Evolutionary conservation across 2,797 vertebrate genomes (phyloP), one percentile per base, ranked within the genome.

Genomic region (Sebastolobus alascanus): DNA sequence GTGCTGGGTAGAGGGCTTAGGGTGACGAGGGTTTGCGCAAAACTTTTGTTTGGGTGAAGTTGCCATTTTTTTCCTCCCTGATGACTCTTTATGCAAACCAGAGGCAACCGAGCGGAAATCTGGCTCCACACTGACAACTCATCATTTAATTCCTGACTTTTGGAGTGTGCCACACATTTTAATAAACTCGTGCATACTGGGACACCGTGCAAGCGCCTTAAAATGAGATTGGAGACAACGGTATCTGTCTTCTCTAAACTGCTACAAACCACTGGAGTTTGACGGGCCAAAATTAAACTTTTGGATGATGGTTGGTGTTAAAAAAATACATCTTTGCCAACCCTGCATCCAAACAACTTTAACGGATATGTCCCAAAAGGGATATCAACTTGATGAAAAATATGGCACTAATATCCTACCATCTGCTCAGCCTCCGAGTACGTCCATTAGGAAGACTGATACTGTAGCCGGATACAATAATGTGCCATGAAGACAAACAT

Each of bases 111-210:
- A 89, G 89, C 55, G 31, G 27, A 90, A 82, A 89, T 87, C 55
- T 85, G 82, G 77, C 76, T 86, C 61, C 74, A 73, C 70, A 29
- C 81, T 89, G 82, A 85, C 84, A 89, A 85, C 85, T 89, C 91
- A 92, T 93, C 77, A 90, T 92, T 92, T 87, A 84, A 85, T 85
- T 88, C 79, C 77, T 87, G 88, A 91, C 85, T 93, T 91, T 75
- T 83, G 50, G 50, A 87, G 82, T 75, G 73, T 78, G 80, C 77
- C 60, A 31, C 83, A 82, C 73, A 89, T 92, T 90, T 81, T 85
- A 91, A 91, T 89, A 89, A 87, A 85, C 78, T 73, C 38, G 37
- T 63, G 70, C 52, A 77, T 72, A 76, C 77, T 59, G 68, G 31
- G 61, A 84, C 59, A 43, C 43, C 20, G 60, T 37, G 33, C 52